Base-by-base conservation (phyloP, 1,140 invertebrate species). In the Drosophila ambigua region DNA sequence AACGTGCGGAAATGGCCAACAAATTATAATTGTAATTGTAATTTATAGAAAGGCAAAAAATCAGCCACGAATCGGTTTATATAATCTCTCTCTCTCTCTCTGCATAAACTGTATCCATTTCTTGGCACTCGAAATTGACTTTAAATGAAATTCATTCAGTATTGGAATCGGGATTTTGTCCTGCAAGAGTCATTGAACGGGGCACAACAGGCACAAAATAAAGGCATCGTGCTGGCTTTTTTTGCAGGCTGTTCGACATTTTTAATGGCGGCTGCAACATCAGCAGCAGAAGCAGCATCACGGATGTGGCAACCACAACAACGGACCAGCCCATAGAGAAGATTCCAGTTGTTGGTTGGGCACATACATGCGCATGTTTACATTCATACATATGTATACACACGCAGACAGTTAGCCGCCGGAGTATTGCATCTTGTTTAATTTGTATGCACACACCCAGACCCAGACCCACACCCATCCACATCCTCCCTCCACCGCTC, bases 381-480 rank as follows among this genome's bases (percentile, higher is more conserved):
- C 23, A 24, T 24, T 3, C 23, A 24, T 24, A 4, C 4, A 4
- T 24, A 24, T 24, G 23, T 24, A 28, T 11, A 16, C 51, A 48
- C 58, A 59, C 31, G 45, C 55, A 57, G 60, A 46, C 72, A 52
- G 61, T 60, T 75, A 58, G 74, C 23, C 57, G 60, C 26, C 71
- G 68, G 74, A 82, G 71, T 62, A 41, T 82, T 83, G 75, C 79
- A 74, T 83, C 79, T 83, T 83, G 79, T 83, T 83, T 83, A 83
- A 83, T 83, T 82, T 83, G 71, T 64, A 62, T 66, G 65, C 71
- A 46, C 74, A 68, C 65, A 53, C 65, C 45, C 55, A 59, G 16
- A 16, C 16, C 16, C 16, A 16, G 16, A 16, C 16, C 16, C 49
- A 52, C 24, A 20, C 20, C 20, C 49, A 52, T 24, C 20, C 53